Base-by-base conservation (phyloP, 2,113 vertebrate genomes). In the Peromyscus polionotus region DNA sequence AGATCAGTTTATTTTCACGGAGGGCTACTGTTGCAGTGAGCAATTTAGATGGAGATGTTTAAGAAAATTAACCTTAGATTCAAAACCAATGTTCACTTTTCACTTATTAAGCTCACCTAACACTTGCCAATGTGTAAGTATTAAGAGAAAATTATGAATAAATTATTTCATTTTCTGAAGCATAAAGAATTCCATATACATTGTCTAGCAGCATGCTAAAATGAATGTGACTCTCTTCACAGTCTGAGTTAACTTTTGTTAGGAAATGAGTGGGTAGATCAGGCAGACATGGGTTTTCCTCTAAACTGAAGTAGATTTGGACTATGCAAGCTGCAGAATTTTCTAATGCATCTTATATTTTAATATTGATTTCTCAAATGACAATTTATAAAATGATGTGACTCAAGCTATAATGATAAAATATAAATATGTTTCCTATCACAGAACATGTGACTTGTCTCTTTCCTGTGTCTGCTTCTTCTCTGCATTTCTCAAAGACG, bases 21-120 rank as follows among this genome's bases (percentile, higher is more conserved):
- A 93, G 57, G 93, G 17, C 54, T 39, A 26, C 31, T 84, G 5
- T 84, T 79, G 42, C 90, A 94, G 87, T 92, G 92, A 90, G 57
- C 79, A 72, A 95, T 88, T 93, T 39, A 85, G 63, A 85, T 88
- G 19, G 42, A 95, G 88, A 93, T 81, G 12, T 57, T 95, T 85
- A 93, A 88, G 63, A 83, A 90, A 96, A 97, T 97, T 88, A 94
- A 51, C 54, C 11, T 59, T 94, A 5, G 5, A 31, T 54, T 85
- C 36, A 94, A 95, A 97, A 70, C 24, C 70, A 87, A 80, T 36
- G 57, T 6, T 48, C 0, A 80, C 92, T 97, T 94, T 91, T 36
- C 45, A 36, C 39, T 70, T 97, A 67, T 33, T 33, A 80, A 96
- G 1, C 17, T 79, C 45, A 93, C 33, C 54, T 63, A 93, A 81